A percentile compares a stretch with the other conserved stretches of the same genome.
Evolutionary conservation across 2,888 invertebrate genomes (phyloP).

Genomic region (Noctua comes): DNA sequence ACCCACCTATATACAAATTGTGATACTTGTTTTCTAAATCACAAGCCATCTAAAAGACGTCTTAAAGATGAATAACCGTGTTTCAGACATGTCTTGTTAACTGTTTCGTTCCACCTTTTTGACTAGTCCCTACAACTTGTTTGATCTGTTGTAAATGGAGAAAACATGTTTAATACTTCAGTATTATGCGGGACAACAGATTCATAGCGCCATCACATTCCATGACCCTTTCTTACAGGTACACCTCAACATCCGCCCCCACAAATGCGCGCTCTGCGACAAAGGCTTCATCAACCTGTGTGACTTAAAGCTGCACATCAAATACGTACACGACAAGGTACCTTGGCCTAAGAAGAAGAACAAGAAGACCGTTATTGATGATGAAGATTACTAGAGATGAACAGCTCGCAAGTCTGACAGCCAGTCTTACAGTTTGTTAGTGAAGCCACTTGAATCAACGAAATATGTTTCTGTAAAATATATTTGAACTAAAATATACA

Average conservation of each 20-base stretch:
- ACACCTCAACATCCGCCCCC: constrained; percentile 74
- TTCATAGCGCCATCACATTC: no score
- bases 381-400: constrained; percentile 30
- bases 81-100: no score
- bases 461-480: not conserved
- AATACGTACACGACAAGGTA: constrained; percentile 73
- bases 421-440: not conserved
- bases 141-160: no score
- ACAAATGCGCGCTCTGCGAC: constrained; percentile 74
- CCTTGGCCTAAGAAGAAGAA: constrained; percentile 74
- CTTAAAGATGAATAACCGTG: no score
- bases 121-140: no score
- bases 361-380: constrained; percentile 54
- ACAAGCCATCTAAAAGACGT: no score
- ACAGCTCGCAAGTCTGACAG: not conserved
- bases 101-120: no score
- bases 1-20: no score
- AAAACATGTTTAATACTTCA: not conserved
- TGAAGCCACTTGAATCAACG: not conserved
- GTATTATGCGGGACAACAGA: not conserved
- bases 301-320: constrained; percentile 71
- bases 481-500: not conserved
- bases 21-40: no score
- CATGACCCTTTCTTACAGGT: constrained; percentile 57
- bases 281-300: constrained; percentile 73